A percentile compares a stretch with the other conserved stretches of the same genome.
Evolutionary conservation across 2,113 vertebrate species (phyloP).

Genomic region (Serilophus lunatus): DNA sequence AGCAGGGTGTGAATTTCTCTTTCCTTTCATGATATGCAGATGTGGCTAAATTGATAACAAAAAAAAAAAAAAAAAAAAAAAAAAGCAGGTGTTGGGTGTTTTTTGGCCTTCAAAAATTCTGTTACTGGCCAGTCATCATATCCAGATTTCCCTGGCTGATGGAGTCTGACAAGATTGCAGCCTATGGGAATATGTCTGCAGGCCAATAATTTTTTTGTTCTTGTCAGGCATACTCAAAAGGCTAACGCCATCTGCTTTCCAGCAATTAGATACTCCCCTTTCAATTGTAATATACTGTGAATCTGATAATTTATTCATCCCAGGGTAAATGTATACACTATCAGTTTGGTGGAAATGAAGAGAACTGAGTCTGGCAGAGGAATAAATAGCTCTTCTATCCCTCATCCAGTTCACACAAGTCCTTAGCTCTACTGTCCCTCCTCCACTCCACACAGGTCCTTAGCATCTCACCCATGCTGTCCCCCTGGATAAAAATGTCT

Average conservation of each 20-base stretch:
- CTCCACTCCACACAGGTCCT: background rate
- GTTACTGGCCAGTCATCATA: slow-evolving; percentile 1
- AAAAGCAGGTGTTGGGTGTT: background rate
- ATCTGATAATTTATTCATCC: slow-evolving; percentile 56
- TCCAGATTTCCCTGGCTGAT: slow-evolving; percentile 37
- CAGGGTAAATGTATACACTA: background rate
- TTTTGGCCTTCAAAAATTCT: slow-evolving; percentile 20
- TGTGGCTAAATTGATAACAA: background rate
- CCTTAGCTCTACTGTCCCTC: background rate
- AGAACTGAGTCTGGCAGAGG: background rate
- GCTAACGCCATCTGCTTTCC: slow-evolving; percentile 57
- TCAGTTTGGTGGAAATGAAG: background rate
- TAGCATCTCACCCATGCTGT: background rate
- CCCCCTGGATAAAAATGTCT: accelerated
- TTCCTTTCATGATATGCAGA: background rate
- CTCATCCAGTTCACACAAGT: background rate
- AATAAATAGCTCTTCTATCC: slow-evolving; percentile 2
- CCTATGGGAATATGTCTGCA: slow-evolving; percentile 28
- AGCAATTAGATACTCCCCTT: slow-evolving; percentile 56
- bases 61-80: background rate
- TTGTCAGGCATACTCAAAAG: slow-evolving; percentile 54
- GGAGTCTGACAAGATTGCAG: background rate
- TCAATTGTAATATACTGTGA: slow-evolving; percentile 41
- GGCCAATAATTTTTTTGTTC: slow-evolving; percentile 31
- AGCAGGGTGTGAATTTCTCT: background rate